Evolutionary conservation across 2,113 vertebrate species (phyloP), one percentile per base, ranked within the genome.

Genomic region (Hippocampus guttulatus): DNA sequence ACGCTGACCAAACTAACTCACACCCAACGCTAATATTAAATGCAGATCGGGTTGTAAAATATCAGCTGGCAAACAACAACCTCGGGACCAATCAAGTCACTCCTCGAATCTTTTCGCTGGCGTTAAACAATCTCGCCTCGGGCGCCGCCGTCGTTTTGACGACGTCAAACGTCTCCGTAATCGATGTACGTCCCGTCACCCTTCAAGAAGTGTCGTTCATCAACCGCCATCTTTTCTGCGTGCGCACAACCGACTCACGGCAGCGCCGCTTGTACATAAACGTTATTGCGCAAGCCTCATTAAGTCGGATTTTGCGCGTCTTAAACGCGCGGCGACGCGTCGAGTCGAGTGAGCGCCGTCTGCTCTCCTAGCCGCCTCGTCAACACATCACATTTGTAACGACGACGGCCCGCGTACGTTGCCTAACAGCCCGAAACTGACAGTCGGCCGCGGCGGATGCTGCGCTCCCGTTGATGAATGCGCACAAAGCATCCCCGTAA

Each of bases 401-500:
- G 9, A 57, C 33, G 14, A 43, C 45, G 68, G 40, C 55, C 6
- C 11, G 33, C n/a, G 25, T 51, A 15, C 33, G 52, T 3, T 49
- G 5, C 23, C 41, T 30, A 52, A 45, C 5, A 58, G 25, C 40
- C 16, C 30, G 33, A 49, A 75, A 67, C 52, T 55, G 52, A 55
- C 52, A 23, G 20, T 55, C 8, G 25, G 23, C 55, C 55, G 3
- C 11, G 23, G 23, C n/a, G 55, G 55, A 58, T 58, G 55, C 55
- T 58, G 55, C 23, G 5, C 23, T 15, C 23, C 55, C 23, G 55
- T 58, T 58, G 55, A 58, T 62, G 43, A 76, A 68, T 15, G 12
- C 20, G 23, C 25, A 23, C 18, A 67, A 51, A 62, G 54, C 57
- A 63, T 70, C 52, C n/a, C 62, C 57, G 51, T 23, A 47, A 67